Percentiles rank a stretch among this genome's conserved stretches.
Conservation (phyloP, 2,113 vertebrate species). For the Ammospiza caudacuta region DNA sequence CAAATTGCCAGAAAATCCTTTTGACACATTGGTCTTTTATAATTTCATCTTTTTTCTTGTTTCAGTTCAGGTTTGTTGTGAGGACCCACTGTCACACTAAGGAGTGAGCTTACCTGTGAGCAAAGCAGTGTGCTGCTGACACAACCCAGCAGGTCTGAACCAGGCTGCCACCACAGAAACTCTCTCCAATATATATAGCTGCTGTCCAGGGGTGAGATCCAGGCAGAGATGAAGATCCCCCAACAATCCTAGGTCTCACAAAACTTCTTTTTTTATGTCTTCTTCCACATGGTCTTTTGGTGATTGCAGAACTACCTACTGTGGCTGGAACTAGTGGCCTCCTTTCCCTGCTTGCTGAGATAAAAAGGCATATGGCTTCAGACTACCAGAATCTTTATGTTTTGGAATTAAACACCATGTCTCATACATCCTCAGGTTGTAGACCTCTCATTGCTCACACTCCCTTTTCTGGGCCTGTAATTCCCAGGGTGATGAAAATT, state of each 20-base stretch:
- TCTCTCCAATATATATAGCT: slow-evolving; percentile 85
- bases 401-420: background rate
- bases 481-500: background rate
- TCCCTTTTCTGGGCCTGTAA: background rate
- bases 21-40: background rate
- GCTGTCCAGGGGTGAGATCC: slow-evolving; percentile 93
- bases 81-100: background rate
- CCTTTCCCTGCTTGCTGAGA: slow-evolving; percentile 53
- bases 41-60: background rate
- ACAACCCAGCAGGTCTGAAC: slow-evolving; percentile 92
- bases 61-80: background rate
- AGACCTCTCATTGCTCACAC: background rate
- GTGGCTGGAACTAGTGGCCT: slow-evolving; percentile 5
- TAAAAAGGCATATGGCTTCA: background rate
- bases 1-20: background rate
- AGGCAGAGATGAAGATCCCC: slow-evolving; percentile 82
- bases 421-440: background rate
- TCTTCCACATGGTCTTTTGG: slow-evolving; percentile 79
- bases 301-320: background rate
- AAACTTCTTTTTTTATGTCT: slow-evolving; percentile 85
- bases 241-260: slow-evolving; percentile 82
- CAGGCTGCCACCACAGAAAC: slow-evolving; percentile 89
- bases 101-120: slow-evolving; percentile 78
- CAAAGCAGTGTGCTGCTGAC: slow-evolving; percentile 93
- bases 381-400: background rate